Percentiles rank a stretch among this genome's conserved stretches.
phyloP scores from a whole-genome alignment of 2,797 vertebrate species.

The Rhincodon typus region DNA sequence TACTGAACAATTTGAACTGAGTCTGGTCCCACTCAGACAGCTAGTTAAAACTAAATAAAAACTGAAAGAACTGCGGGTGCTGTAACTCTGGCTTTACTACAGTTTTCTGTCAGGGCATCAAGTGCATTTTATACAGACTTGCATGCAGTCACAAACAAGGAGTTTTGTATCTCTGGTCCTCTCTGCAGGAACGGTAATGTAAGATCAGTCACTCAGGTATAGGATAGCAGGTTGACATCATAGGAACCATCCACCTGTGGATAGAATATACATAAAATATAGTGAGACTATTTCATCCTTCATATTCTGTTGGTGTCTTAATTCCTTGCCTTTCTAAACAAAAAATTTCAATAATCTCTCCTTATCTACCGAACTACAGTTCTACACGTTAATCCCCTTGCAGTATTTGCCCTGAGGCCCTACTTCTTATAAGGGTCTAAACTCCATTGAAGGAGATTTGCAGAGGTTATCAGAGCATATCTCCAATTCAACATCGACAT shows the following conservation, averaged over 20 bases:
- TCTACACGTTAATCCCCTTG: not conserved
- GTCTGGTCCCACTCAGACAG: not conserved
- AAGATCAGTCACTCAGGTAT: constrained; percentile 57
- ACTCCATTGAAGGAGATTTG: not conserved
- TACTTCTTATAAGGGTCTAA: not conserved
- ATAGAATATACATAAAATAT: not conserved
- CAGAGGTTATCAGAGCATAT: not conserved
- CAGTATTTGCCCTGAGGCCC: not conserved
- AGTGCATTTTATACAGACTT: not conserved
- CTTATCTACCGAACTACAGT: not conserved
- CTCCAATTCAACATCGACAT: not conserved
- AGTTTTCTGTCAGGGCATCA: not conserved
- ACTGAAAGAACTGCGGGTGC: no score
- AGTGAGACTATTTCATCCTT: not conserved
- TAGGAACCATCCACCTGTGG: constrained; percentile 88
- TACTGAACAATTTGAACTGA: not conserved
- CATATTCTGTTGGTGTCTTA: not conserved
- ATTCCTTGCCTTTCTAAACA: not conserved
- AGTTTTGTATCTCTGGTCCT: not conserved
- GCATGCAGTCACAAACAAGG: not conserved
- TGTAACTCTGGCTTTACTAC: not conserved
- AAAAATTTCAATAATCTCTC: not conserved
- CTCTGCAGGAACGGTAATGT: not conserved
- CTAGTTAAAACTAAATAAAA: not conserved
- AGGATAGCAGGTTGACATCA: constrained; percentile 79